phyloP scores from a whole-genome alignment of 2,888 invertebrate genomes.

The Erpobdella octoculata region DNA sequence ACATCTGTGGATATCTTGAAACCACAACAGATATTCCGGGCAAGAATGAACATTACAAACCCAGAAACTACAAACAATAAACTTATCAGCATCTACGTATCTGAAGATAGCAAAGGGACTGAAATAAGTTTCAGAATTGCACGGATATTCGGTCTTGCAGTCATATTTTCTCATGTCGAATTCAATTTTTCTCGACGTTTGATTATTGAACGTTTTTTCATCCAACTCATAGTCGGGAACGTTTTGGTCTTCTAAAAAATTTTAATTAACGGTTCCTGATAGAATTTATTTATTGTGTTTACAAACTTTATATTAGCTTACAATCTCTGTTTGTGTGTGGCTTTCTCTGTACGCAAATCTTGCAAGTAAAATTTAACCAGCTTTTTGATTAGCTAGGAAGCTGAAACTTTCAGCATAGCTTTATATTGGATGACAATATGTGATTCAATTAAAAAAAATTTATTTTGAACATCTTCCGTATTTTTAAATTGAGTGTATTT shows the following conservation, averaged over 20 bases:
- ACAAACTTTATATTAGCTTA: no score
- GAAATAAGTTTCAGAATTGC: not conserved
- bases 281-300: not conserved
- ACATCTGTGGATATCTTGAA: conserved; percentile 25
- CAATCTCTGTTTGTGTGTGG: no score
- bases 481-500: no score
- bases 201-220: not conserved
- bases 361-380: no score
- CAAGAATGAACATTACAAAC: not conserved
- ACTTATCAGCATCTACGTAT: conserved; percentile 9
- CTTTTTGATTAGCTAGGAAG: no score
- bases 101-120: conserved; percentile 4
- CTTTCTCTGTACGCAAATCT: no score
- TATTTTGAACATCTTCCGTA: no score
- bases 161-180: conserved; percentile 19
- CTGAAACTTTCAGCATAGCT: no score
- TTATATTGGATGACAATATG: no score
- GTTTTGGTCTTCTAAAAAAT: not conserved
- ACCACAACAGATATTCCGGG: conserved; percentile 9
- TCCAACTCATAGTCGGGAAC: not conserved
- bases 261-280: not conserved
- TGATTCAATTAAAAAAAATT: no score
- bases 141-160: conserved; percentile 14
- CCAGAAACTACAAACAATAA: conserved; percentile 14
- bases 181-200: not conserved